Evolutionary conservation across 2,888 invertebrate species (phyloP).

Genomic region (Erannis defoliaria): DNA sequence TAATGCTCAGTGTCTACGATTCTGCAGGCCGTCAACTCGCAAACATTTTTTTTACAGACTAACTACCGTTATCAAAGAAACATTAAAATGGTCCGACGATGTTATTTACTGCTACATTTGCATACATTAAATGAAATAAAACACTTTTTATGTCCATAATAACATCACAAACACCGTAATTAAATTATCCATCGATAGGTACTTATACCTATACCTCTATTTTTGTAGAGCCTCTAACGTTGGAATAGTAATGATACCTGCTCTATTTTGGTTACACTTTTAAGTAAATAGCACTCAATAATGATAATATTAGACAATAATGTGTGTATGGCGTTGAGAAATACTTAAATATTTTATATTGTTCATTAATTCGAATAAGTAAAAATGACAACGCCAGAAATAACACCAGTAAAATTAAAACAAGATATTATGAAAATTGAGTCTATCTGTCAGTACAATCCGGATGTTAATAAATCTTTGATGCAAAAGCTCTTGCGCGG

Average conservation of each 20-base stretch:
- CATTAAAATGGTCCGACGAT: slow-evolving; percentile 55
- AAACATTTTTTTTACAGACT: slow-evolving; percentile 52
- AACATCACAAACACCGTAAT: slow-evolving; percentile 32
- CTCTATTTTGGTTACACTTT: background rate
- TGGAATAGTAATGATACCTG: background rate
- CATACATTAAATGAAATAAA: slow-evolving; percentile 51
- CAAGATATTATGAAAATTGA: slow-evolving; percentile 39
- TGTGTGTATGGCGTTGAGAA: too few species aligned
- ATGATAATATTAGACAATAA: too few species aligned
- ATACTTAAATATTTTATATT: too few species aligned
- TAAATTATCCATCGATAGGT: slow-evolving; percentile 22
- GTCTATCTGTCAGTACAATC: slow-evolving; percentile 64
- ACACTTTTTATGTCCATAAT: slow-evolving; percentile 25
- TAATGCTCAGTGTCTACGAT: slow-evolving; percentile 6
- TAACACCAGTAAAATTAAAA: background rate
- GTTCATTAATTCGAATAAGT: too few species aligned
- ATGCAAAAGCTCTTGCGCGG: slow-evolving; percentile 64
- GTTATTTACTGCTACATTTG: slow-evolving; percentile 59
- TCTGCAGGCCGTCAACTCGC: slow-evolving; percentile 37
- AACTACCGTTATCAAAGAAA: slow-evolving; percentile 57
- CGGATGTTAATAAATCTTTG: slow-evolving; percentile 80
- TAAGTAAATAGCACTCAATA: too few species aligned
- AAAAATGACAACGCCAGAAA: background rate
- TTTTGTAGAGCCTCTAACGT: background rate
- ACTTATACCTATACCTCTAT: background rate